These are phyloP conservation scores for Lasioglossum calceatum DNA, from an alignment of 2,888 invertebrate genomes.

Conservation along the genomic window DNA sequence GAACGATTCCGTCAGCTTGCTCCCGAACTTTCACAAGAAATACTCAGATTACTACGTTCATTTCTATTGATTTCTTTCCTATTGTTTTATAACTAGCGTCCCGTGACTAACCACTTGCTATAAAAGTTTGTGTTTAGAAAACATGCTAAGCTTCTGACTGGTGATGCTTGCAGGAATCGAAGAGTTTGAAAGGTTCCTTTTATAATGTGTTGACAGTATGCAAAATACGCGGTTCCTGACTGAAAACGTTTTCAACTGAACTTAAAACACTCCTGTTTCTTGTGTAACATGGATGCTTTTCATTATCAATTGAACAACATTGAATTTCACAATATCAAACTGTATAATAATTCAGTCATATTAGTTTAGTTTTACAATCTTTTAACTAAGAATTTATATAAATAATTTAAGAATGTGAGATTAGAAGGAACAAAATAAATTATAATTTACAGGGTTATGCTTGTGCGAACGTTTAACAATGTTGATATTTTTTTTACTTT, in stretches of 20 bases:
- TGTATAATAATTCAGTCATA: not conserved
- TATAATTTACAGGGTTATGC: no score
- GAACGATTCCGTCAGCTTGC: conserved; percentile 38
- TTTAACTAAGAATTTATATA: not conserved
- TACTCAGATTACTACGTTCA: conserved; percentile 1
- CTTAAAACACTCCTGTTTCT: not conserved
- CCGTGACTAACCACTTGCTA: not conserved
- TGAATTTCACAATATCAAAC: not conserved
- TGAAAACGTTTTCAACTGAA: not conserved
- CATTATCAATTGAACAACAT: not conserved
- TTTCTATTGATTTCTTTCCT: conserved; percentile 18
- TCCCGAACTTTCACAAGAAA: conserved; percentile 28
- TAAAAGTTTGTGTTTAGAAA: not conserved
- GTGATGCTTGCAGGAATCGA: not conserved
- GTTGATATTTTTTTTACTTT: no score
- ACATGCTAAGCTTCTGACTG: not conserved
- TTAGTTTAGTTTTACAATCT: not conserved
- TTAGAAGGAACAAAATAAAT: no score
- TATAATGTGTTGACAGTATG: not conserved
- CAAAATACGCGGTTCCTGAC: not conserved
- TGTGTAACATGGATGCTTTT: not conserved
- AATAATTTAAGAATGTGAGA: not conserved
- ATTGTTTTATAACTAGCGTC: not conserved
- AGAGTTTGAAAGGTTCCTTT: not conserved
- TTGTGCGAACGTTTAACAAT: no score